phyloP scores from a whole-genome alignment of 2,797 vertebrate genomes.

The Heliangelus exortis region DNA sequence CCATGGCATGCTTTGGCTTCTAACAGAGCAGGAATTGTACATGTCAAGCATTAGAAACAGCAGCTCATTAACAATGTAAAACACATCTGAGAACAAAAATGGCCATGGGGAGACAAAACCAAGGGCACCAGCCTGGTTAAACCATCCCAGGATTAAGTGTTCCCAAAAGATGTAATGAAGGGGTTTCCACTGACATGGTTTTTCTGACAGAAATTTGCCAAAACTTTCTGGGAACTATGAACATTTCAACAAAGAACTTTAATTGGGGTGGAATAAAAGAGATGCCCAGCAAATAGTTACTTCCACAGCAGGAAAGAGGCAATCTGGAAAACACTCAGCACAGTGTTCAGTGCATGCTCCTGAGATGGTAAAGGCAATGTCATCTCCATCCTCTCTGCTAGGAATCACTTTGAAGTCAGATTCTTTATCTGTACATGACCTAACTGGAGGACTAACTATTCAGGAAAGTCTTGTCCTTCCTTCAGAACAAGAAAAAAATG shows the following conservation, averaged over 20 bases:
- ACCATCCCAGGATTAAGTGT: neutral
- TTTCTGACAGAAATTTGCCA: neutral
- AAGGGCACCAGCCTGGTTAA: neutral
- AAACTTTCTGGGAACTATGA: neutral
- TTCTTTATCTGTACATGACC: neutral
- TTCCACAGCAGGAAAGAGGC: neutral
- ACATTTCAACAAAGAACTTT: neutral
- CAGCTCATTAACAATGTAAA: neutral
- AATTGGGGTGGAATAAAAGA: neutral
- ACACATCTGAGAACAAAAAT: neutral
- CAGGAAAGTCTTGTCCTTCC: neutral
- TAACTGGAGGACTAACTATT: neutral
- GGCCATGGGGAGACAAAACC: neutral
- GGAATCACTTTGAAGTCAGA: neutral
- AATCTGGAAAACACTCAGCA: neutral
- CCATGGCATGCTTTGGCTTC: neutral
- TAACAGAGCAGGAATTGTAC: neutral
- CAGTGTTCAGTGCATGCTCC: neutral
- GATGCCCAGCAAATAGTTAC: neutral
- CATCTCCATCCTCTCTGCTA: neutral
- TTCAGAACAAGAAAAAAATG: neutral
- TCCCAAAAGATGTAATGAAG: neutral
- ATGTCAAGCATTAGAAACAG: neutral
- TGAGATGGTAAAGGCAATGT: neutral
- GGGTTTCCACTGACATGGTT: accelerated